Evolutionary conservation across 2,888 invertebrate genomes (phyloP).

Genomic region (Limnephilus lunatus): DNA sequence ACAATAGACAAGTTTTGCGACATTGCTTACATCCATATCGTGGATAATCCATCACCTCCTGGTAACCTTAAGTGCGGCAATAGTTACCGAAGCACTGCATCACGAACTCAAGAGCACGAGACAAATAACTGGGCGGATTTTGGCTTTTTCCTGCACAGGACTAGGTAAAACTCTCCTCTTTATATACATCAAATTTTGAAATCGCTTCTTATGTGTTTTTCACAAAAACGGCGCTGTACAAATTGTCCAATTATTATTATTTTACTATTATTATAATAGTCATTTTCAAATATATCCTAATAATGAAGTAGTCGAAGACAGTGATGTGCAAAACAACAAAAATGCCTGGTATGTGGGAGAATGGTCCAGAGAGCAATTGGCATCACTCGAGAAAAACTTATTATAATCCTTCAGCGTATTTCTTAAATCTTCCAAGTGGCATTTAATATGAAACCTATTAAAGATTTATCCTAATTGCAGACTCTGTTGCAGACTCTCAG

Average conservation of each 20-base stretch:
- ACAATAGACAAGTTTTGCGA: background rate
- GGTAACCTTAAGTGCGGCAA: background rate
- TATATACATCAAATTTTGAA: too few relatives aligned
- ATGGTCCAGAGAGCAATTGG: too few relatives aligned
- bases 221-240: too few relatives aligned
- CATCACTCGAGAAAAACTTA: too few relatives aligned
- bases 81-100: background rate
- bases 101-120: background rate
- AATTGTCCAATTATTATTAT: too few relatives aligned
- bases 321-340: too few relatives aligned
- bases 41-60: background rate
- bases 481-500: background rate
- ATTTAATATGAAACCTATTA: background rate
- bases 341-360: too few relatives aligned
- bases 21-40: background rate
- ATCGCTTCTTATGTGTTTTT: too few relatives aligned
- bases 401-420: background rate
- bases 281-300: too few relatives aligned
- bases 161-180: background rate
- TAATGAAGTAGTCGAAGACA: too few relatives aligned
- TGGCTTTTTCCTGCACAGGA: background rate
- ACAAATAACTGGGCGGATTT: background rate
- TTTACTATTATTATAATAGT: too few relatives aligned
- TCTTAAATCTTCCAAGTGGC: background rate
- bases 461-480: background rate